Base-by-base conservation (phyloP, 2,888 invertebrate species). In the Sesamia inferens region DNA sequence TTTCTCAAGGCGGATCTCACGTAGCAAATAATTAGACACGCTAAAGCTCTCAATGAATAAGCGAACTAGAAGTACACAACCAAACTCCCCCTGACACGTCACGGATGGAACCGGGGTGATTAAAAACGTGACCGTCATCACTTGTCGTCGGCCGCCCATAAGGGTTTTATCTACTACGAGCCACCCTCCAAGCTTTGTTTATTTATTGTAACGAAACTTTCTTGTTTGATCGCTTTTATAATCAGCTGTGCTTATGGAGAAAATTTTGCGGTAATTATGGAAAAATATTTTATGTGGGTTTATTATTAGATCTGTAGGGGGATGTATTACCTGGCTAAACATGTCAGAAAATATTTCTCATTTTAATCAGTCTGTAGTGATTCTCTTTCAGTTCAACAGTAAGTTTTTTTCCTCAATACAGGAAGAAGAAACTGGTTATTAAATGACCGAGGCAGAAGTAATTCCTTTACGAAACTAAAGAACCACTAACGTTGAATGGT, bases 71-170 rank as follows among this genome's bases (percentile, higher is more conserved):
- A 90, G 90, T 90, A 90, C 88, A 88, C 88, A 88, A 87, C 86
- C 85, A 89, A 90, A 88, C 88, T 90, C 89, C 86, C 88, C 87
- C 91, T 91, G 93, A 93, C 93, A 91, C 92, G 93, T 93, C 92
- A 94, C 93, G 92, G 93, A 94, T 93, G 93, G 94, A 91, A 85
- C 91, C 87, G 86, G 90, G 92, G 94, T 96, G 95, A 96, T 96
- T 96, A 96, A 96, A 96, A 95, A 95, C 95, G 94, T 94, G 95
- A 96, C 95, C 96, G 95, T 95, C 95, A 94, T 96, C 95, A 96
- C 92, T 94, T 95, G 95, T 94, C 94, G 91, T 86, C 91, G 85
- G 81, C 83, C 86, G 87, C 91, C 91, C 92, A 90, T 92, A 93
- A 93, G 92, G 94, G 94, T 94, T 94, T 95, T 95, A 95, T 95